Evolutionary conservation across 2,797 vertebrate genomes (phyloP), one percentile per base, ranked within the genome.

Genomic region (Syncerus caffer): DNA sequence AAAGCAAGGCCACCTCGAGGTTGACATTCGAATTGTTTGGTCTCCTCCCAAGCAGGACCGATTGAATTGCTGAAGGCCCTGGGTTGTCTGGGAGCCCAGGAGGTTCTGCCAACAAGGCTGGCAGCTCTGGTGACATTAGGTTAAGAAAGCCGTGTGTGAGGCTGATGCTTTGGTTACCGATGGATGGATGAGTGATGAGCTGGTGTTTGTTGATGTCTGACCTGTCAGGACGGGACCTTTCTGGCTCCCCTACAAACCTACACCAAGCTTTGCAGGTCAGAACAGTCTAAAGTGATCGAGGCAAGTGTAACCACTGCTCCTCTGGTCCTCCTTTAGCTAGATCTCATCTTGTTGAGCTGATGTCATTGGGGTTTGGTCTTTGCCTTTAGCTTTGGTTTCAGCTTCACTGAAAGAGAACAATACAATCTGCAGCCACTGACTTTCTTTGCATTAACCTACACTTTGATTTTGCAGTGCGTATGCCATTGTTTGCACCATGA

Each of bases 311-410:
- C 38, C 50, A 53, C 17, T 64, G 21, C 7, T 9, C 16, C 71
- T 62, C 27, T 13, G 0, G 51, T 62, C 50, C 60, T 29, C 51
- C n/a, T 42, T 8, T 11, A 19, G 51, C 64, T 34, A 2, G 27
- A 19, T 31, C 31, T 42, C 42, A 78, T 31, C 85, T 25, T 4
- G 16, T 64, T 42, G 34, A 87, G 16, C 34, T 21, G 19, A 19
- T 62, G 27, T 29, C 5, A 5, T 0, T 67, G 64, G 27, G 8
- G 51, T 74, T 74, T 74, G 31, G 29, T n/a, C 62, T 90, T 79
- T 89, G 31, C 60, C 9, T 91, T 82, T 13, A 15, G 51, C 51
- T 83, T 45, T 55, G 38, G 50, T 83, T 96, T 96, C 42, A 27
- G 57, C 5, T 29, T 53, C 53, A n/a, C 15, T 38, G 79, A 88